Evolutionary conservation across 2,888 invertebrate species (phyloP), one percentile per base, ranked within the genome.

Genomic region (Masnerella sp.): DNA sequence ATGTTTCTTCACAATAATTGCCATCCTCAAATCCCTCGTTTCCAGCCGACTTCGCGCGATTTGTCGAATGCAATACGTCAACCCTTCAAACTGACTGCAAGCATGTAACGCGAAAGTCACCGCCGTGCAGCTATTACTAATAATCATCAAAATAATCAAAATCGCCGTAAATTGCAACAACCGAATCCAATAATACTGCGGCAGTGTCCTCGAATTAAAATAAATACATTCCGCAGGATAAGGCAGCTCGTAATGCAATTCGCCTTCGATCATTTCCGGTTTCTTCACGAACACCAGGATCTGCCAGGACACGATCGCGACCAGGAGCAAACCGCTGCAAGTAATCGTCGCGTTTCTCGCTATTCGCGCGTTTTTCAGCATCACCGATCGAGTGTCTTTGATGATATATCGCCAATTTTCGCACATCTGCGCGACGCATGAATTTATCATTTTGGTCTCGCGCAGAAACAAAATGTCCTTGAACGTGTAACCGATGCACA

Each of bases 51-150:
- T n/a, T n/a, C n/a, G n/a, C n/a, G n/a, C n/a, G n/a, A n/a, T n/a
- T n/a, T n/a, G n/a, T n/a, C n/a, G n/a, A n/a, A n/a, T n/a, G n/a
- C n/a, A n/a, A n/a, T n/a, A n/a, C n/a, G n/a, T n/a, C n/a, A n/a
- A n/a, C n/a, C 52, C 36, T 25, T 25, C 9, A 11, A 25, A 52
- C 11, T 52, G 52, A 11, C 38, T 25, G 15, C 52, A 52, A 1
- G 25, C 38, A 8, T 52, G 52, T 11, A 52, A 15, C 52, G 38
- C 7, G 20, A 52, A 15, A 0, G 52, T 52, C 1, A 52, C 14
- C 9, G 52, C 52, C 14, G 52, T 52, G 8, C 36, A 52, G n/a
- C 20, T 38, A 12, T 52, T 52, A 1, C 38, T 36, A 9, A 51
- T 14, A 14, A 51, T 22, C 12, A 14, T 36, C 8, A 51, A 8